Evolutionary conservation across 53 echinoderm and acorn worm species (phyloP), one percentile per base, ranked within the genome.

Genomic region (Holothuria scabra): DNA sequence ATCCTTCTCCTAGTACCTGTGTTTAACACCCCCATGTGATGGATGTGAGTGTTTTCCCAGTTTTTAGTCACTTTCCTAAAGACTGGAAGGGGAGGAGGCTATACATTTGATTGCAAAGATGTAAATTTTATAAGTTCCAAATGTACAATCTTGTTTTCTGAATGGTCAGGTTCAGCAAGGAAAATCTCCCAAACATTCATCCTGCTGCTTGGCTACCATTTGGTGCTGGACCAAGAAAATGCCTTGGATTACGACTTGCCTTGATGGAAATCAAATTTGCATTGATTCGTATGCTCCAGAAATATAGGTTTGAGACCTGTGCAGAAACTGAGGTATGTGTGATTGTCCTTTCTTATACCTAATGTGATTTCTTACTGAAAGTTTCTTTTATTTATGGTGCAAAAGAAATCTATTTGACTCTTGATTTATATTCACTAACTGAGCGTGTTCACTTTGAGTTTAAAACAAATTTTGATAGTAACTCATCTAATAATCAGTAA

Each of bases 231-330:
- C 78, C 78, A 6, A 25, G 78, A 29, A 78, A 78, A 13, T 78
- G 78, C 59, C 56, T 78, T 29, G 78, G 78, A 14, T 28, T 78
- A 29, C 26, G 78, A 32, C 33, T 78, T 22, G 78, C 78, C 12
- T 56, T 78, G 46, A 78, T 78, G 78, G 78, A 78, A 59, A 11
- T 78, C 59, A 78, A 78, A 28, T 78, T 78, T 78, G 78, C 28
- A 5, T 26, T 78, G 23, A 22, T 78, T 13, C 29, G 78, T 19
- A 56, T 78, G 56, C 55, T 78, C 59, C 78, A 78, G 78, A 78
- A 78, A 78, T 78, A 57, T 25, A 56, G 78, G n/a, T 78, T 78
- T 78, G 78, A 29, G n/a, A 78, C 78, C 29, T 78, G 78, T 56
- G 56, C 57, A 9, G 78, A 78, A 31, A 78, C 78, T 55, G 59